phyloP scores from a whole-genome alignment of 2,797 vertebrate species.

The Psittacula derbiana region DNA sequence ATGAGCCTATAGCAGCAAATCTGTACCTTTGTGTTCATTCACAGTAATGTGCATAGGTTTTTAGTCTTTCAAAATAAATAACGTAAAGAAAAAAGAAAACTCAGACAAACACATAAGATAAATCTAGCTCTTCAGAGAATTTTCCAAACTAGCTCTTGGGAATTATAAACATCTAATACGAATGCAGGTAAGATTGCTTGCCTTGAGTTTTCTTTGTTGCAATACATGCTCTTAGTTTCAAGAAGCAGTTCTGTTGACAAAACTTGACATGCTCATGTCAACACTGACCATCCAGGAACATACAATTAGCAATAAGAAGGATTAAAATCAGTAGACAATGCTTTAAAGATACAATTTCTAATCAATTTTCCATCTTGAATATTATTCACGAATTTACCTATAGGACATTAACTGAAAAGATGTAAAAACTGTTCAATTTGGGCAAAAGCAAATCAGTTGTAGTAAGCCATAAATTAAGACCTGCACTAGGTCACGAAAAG shows the following conservation, averaged over 20 bases:
- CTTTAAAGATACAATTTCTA: background rate
- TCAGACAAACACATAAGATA: background rate
- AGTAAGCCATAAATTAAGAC: background rate
- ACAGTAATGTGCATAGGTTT: constrained; percentile 80
- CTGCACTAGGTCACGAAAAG: background rate
- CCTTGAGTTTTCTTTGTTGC: background rate
- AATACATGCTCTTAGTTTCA: background rate
- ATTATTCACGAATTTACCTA: background rate
- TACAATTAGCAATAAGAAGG: background rate
- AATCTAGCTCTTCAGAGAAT: background rate
- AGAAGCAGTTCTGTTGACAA: background rate
- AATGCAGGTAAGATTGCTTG: background rate
- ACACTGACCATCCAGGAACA: background rate
- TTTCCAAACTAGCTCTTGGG: background rate
- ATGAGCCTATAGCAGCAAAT: constrained; percentile 61
- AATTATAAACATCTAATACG: background rate
- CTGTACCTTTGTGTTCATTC: constrained; percentile 32
- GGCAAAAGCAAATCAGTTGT: background rate
- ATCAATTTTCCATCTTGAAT: background rate
- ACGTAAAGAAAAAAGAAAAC: background rate
- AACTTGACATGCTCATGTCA: background rate
- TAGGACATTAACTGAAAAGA: background rate
- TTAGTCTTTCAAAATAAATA: background rate
- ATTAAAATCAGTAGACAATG: background rate
- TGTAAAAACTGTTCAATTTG: background rate